Evolutionary conservation across 2,888 invertebrate genomes (phyloP).

Genomic region (Acleris emargana): DNA sequence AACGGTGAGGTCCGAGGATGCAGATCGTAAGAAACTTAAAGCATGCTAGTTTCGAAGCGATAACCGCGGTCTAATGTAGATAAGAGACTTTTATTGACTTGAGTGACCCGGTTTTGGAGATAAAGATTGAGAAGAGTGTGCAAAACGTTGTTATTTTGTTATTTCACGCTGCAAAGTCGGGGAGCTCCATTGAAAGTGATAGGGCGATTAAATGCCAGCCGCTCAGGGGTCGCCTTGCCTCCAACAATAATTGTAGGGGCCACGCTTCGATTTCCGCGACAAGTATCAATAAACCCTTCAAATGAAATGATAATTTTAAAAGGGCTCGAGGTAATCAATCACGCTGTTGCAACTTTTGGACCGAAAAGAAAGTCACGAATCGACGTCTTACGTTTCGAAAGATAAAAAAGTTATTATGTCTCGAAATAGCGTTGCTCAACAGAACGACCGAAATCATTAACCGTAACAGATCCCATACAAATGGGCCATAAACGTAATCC

Average conservation of each 20-base stretch:
- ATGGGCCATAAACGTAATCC: constrained; percentile 77
- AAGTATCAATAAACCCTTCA: constrained; percentile 17
- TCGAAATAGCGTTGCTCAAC: constrained; percentile 63
- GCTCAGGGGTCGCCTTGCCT: constrained; percentile 28
- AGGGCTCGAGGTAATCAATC: background rate
- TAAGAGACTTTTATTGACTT: constrained; percentile 51
- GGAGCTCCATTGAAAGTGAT: constrained; percentile 30
- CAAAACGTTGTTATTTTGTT: constrained; percentile 21
- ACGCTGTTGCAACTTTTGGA: constrained; percentile 39
- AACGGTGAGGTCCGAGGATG: constrained; percentile 64
- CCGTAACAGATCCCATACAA: constrained; percentile 75
- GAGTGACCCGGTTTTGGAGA: constrained; percentile 57
- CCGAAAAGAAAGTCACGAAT: constrained; percentile 38
- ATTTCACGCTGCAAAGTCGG: constrained; percentile 14
- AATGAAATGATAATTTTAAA: constrained; percentile 6
- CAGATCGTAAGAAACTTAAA: constrained; percentile 41
- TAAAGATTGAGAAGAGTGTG: constrained; percentile 44
- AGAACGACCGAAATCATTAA: constrained; percentile 70
- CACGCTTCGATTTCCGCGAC: constrained; percentile 19
- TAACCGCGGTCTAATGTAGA: constrained; percentile 46
- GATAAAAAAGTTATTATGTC: constrained; percentile 60
- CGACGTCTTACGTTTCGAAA: constrained; percentile 42
- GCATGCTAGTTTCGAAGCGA: constrained; percentile 32
- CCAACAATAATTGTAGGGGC: constrained; percentile 28
- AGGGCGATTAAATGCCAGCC: constrained; percentile 34